These are phyloP conservation scores for Copidosoma aretas DNA, from an alignment of 2,888 invertebrate genomes.

Conservation along the genomic window DNA sequence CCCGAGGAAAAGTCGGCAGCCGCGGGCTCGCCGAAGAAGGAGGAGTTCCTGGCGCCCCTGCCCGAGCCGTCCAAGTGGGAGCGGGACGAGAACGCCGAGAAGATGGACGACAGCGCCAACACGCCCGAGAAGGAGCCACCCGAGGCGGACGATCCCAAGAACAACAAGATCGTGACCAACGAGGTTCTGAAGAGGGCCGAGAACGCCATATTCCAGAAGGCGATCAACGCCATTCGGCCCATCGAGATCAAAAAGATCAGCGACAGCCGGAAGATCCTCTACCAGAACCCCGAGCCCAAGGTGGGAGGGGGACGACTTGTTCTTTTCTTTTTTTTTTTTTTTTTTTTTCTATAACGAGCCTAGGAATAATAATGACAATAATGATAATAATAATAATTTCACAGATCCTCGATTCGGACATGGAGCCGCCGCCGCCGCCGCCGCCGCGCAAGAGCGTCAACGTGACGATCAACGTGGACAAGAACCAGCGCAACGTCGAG, in stretches of 20 bases:
- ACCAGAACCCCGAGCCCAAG: constrained; percentile 63
- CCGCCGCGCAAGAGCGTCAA: constrained; percentile 56
- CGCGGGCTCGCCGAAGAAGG: constrained; percentile 57
- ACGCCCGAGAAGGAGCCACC: constrained; percentile 57
- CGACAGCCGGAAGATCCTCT: constrained; percentile 72
- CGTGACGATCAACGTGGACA: constrained; percentile 58
- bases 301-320: constrained; percentile 31
- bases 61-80: constrained; percentile 92
- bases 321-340: background rate
- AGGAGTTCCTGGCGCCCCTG: constrained; percentile 74
- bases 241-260: constrained; percentile 79
- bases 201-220: constrained; percentile 89
- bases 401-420: constrained; percentile 39
- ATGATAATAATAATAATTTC: constrained; percentile 2
- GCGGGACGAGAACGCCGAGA: constrained; percentile 66
- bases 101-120: constrained; percentile 62
- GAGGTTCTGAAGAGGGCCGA: constrained; percentile 91
- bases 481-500: constrained; percentile 59
- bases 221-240: constrained; percentile 74
- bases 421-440: too few species aligned
- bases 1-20: constrained; percentile 53
- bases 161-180: constrained; percentile 75
- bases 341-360: too few species aligned
- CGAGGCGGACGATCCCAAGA: constrained; percentile 49
- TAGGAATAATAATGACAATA: too few species aligned